Base-by-base conservation (phyloP, 2,797 vertebrate species). In the Esox lucius region DNA sequence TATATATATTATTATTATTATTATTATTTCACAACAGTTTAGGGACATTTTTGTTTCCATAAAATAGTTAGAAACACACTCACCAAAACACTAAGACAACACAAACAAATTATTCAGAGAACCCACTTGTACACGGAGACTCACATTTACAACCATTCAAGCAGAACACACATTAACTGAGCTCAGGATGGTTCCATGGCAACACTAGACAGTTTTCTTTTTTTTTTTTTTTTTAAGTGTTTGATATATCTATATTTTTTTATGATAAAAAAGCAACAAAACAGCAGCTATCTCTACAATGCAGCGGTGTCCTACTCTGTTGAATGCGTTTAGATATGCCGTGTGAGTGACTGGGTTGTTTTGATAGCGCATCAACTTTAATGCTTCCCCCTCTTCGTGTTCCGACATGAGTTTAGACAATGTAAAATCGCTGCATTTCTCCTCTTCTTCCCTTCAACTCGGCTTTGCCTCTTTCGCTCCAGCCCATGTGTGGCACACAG, bases 401-500 rank as follows among this genome's bases (percentile, higher is more conserved):
- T 22, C 22, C 56, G 8, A 22, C 22, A 24, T 12, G 11, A 2
- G 26, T 65, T 65, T 65, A 17, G 24, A 28, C 26, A 28, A 7
- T 31, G 24, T 33, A 17, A 65, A 19, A 16, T 26, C 28, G 16
- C 62, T 16, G 24, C 28, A 5, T 31, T 28, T 26, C 28, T 65
- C 28, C 62, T 65, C 62, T 61, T 2, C 56, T 24, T 22, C 8
- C 9, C 24, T 12, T 12, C 24, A 46, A 13, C 59, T 62, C 4
- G 9, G n/a, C 64, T 73, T 80, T 66, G 67, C 6, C 39, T 77
- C 80, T 75, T 72, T 42, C 77, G 7, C 33, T 39, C 33, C 33
- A 3, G 53, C 56, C 76, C 72, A 49, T 74, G 39, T 73, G 75
- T 84, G 66, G 86, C 71, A 82, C 61, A 74, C 80, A 76, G 67